A percentile compares a stretch with the other conserved stretches of the same genome.
These are phyloP conservation scores for Pachyramphus minor DNA, from an alignment of 2,113 vertebrate species.

Conservation along the genomic window DNA sequence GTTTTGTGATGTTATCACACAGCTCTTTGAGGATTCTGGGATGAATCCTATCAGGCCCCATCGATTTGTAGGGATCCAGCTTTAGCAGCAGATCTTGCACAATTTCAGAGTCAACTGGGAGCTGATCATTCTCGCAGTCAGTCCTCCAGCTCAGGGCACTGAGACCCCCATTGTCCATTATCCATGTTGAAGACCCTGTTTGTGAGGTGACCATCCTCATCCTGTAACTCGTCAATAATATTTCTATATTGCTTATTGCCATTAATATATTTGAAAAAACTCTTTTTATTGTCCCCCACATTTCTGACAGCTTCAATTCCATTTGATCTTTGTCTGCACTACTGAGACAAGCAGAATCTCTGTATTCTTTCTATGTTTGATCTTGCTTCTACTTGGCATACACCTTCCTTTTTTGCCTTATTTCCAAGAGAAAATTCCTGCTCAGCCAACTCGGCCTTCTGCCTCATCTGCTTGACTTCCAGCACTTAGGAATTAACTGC, in stretches of 20 bases:
- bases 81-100: background rate
- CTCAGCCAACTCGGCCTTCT: background rate
- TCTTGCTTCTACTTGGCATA: background rate
- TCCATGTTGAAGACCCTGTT: background rate
- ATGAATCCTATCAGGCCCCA: background rate
- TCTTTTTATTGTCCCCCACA: background rate
- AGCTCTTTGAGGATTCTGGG: background rate
- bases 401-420: background rate
- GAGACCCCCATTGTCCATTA: background rate
- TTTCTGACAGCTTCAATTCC: background rate
- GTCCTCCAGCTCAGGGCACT: background rate
- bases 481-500: background rate
- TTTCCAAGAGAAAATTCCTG: background rate
- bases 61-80: background rate
- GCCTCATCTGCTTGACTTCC: background rate
- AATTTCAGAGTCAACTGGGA: background rate
- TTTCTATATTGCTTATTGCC: background rate
- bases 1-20: background rate
- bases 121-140: background rate
- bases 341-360: background rate
- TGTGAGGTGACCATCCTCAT: background rate
- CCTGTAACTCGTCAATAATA: accelerated
- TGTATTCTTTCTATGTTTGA: background rate
- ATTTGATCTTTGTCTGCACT: background rate
- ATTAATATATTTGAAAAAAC: background rate